Percentiles rank a stretch among this genome's conserved stretches.
Conservation (phyloP, 1,140 invertebrate genomes). For the Ceratosolen fusciceps region DNA sequence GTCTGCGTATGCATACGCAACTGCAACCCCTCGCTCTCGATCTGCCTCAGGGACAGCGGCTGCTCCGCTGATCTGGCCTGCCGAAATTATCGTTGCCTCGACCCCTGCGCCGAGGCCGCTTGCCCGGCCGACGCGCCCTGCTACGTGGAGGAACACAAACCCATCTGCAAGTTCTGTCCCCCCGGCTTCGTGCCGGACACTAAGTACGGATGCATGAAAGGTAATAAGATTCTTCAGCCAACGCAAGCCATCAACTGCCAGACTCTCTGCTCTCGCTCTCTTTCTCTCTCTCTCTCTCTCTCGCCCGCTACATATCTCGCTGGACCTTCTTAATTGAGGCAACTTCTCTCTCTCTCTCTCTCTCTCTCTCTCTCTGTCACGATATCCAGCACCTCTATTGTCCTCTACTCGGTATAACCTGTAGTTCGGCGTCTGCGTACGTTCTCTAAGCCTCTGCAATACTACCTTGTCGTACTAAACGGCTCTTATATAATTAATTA, state of each 20-base stretch:
- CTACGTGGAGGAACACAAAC: slow-evolving; percentile 92
- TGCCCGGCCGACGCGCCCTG: slow-evolving; percentile 88
- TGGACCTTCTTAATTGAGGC: too few relatives aligned
- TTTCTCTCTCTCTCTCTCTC: not conserved
- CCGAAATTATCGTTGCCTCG: slow-evolving; percentile 89
- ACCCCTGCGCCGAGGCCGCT: slow-evolving; percentile 85
- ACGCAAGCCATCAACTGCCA: slow-evolving; percentile 17
- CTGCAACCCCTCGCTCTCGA: slow-evolving; percentile 87
- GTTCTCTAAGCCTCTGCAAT: not conserved
- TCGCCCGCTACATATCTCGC: not conserved
- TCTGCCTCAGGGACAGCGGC: slow-evolving; percentile 89
- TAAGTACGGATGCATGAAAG: slow-evolving; percentile 94
- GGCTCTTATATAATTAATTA: not conserved
- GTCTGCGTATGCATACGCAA: slow-evolving; percentile 89
- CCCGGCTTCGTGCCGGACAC: slow-evolving; percentile 88
- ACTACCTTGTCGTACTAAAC: slow-evolving; percentile 3
- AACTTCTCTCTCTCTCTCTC: slow-evolving; percentile 6
- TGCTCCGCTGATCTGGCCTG: slow-evolving; percentile 88
- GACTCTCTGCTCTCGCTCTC: not conserved
- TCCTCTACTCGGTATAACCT: not conserved
- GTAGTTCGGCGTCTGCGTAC: slow-evolving; percentile 13
- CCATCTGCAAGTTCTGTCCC: slow-evolving; percentile 94
- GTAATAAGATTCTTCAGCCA: slow-evolving; percentile 74
- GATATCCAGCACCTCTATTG: not conserved
- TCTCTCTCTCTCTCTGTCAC: slow-evolving; percentile 3